These are phyloP conservation scores for Mechanitis mazaeus DNA, from an alignment of 2,888 invertebrate species.

Conservation along the genomic window DNA sequence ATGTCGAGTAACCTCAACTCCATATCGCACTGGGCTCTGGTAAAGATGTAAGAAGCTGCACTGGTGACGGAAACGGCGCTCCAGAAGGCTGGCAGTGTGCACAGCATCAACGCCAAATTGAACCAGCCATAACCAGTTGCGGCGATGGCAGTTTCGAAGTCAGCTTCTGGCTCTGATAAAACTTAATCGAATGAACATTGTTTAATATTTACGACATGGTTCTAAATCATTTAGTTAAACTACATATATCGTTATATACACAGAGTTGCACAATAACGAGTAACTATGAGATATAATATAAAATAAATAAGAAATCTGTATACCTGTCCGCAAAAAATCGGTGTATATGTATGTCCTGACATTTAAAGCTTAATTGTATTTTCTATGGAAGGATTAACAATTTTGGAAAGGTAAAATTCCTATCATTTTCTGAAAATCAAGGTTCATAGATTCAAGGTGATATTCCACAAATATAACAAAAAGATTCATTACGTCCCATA, in stretches of 20 bases:
- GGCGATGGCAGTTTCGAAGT: conserved; percentile 84
- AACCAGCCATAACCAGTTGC: conserved; percentile 83
- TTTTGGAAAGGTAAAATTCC: too few species aligned
- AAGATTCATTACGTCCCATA: conserved; percentile 19
- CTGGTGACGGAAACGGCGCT: conserved; percentile 83
- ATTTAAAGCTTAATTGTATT: neutral
- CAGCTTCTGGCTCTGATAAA: conserved; percentile 54
- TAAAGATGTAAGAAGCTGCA: conserved; percentile 83
- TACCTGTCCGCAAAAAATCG: neutral
- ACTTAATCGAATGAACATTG: neutral
- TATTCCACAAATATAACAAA: conserved; percentile 15
- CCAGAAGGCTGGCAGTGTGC: conserved; percentile 80
- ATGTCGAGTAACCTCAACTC: conserved; percentile 80
- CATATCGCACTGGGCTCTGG: conserved; percentile 85
- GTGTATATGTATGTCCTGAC: neutral
- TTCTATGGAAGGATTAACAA: neutral
- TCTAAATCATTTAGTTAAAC: too few species aligned
- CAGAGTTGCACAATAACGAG: too few species aligned
- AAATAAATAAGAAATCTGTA: neutral
- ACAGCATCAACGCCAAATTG: conserved; percentile 78
- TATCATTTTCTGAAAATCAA: neutral
- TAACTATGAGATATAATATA: neutral
- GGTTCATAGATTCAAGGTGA: conserved; percentile 8
- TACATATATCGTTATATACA: too few species aligned
- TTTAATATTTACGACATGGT: too few species aligned